Base-by-base conservation (phyloP, 2,888 invertebrate species). In the Zele albiditarsus region DNA sequence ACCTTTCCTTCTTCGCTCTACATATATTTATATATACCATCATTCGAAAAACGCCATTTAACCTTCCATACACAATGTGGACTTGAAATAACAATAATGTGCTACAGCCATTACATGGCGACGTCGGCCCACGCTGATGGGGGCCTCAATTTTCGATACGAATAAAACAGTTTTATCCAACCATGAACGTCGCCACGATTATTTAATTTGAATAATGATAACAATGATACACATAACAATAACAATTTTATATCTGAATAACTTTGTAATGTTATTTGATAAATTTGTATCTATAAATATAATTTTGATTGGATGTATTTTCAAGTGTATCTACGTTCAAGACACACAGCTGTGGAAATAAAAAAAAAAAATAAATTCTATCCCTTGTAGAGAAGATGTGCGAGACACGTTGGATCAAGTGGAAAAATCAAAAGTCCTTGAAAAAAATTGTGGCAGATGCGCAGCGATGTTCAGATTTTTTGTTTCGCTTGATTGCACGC, bases 31-130 rank as follows among this genome's bases (percentile, higher is more conserved):
- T 53, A 3, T 53, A 53, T 53, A 20, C 20, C 20, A 20, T 46
- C 46, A 53, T 20, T 53, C 20, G 53, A 76, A 84, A 83, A 83
- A 82, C 80, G 79, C 80, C 78, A 78, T 81, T 81, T 82, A 83
- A 80, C 81, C 82, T 81, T 78, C 79, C 79, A 76, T 78, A 68
- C 75, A 76, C 72, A 77, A 82, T 80, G 76, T 77, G 74, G 81
- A 81, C 82, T 82, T 81, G 78, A 80, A 82, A 83, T 82, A 84
- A 84, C 82, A 83, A 83, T 81, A 81, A 79, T 76, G 81, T 77
- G 84, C 82, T 82, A 81, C 79, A 76, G 71, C 57, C 33, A 63
- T 63, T 63, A 63, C 20, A 33, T 63, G 5, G 6, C 28, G 25
- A 63, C 53, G 66, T 76, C 79, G 73, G 79, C 81, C 81, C 78